phyloP scores from a whole-genome alignment of 2,888 invertebrate species.

The Xestia c-nigrum region DNA sequence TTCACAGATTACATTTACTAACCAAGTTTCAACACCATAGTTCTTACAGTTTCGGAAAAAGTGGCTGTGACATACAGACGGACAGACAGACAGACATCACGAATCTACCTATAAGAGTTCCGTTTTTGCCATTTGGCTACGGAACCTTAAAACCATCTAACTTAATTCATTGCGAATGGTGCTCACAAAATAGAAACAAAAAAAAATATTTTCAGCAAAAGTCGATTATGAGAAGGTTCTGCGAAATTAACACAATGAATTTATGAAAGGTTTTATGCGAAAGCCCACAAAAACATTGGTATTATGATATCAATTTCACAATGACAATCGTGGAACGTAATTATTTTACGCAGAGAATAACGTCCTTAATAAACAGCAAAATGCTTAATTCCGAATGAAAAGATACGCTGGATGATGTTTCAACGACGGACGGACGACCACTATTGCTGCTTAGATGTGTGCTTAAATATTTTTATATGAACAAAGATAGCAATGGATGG shows the following conservation, averaged over 20 bases:
- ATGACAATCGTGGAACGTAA: conserved; percentile 41
- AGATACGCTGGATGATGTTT: conserved; percentile 10
- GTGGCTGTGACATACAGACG: too few relatives aligned
- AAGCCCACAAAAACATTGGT: conserved; percentile 33
- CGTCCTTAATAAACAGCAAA: conserved; percentile 48
- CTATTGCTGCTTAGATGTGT: not conserved
- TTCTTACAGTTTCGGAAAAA: too few relatives aligned
- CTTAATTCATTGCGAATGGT: not conserved
- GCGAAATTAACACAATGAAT: conserved; percentile 49
- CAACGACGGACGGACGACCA: not conserved
- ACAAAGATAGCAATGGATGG: not conserved
- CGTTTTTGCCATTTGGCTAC: too few relatives aligned
- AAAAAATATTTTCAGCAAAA: conserved; percentile 14
- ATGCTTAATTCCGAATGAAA: conserved; percentile 45
- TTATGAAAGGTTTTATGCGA: conserved; percentile 40
- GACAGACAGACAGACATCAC: too few relatives aligned
- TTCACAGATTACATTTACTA: too few relatives aligned
- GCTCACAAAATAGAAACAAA: conserved; percentile 19
- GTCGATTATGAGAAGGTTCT: conserved; percentile 37
- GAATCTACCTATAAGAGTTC: too few relatives aligned
- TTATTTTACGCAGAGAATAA: conserved; percentile 38
- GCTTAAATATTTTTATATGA: rapidly evolving
- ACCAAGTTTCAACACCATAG: too few relatives aligned
- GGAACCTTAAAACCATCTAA: too few relatives aligned
- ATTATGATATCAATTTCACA: conserved; percentile 51